These are phyloP conservation scores for Venturia canescens DNA, from an alignment of 1,140 invertebrate genomes.

Conservation along the genomic window DNA sequence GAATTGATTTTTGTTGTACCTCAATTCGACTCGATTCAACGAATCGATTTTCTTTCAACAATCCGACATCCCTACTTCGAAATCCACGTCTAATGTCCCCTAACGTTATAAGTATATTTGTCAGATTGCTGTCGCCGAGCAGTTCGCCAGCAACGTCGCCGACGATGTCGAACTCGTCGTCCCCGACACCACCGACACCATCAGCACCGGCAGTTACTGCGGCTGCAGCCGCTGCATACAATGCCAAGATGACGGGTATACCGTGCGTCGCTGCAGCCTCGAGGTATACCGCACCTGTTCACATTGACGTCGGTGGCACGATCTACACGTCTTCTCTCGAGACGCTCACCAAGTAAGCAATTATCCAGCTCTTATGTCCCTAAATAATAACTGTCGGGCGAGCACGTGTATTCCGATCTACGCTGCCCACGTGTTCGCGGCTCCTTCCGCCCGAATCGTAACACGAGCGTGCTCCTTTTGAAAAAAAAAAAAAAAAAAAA, in stretches of 20 bases:
- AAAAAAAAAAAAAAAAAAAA: no score
- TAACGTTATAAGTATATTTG: conserved; percentile 67
- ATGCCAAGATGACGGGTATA: conserved; percentile 88
- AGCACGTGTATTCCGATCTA: not conserved
- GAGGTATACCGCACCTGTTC: conserved; percentile 95
- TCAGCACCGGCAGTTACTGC: conserved; percentile 67
- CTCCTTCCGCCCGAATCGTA: no score
- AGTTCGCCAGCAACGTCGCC: conserved; percentile 83
- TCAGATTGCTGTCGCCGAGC: conserved; percentile 81
- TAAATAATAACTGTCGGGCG: not conserved
- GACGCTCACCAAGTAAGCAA: conserved; percentile 94
- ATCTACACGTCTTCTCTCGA: conserved; percentile 98
- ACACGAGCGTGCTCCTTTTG: no score
- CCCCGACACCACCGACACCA: conserved; percentile 80
- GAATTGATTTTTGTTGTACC: not conserved
- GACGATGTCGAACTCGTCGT: conserved; percentile 82
- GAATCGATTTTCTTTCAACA: no score
- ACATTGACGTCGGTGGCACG: conserved; percentile 97
- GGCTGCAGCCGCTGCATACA: conserved; percentile 76
- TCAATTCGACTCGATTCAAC: not conserved
- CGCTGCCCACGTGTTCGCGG: no score
- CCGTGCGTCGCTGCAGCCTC: conserved; percentile 95
- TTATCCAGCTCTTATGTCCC: not conserved
- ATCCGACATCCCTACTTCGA: no score
- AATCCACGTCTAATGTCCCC: conserved; percentile 51